Evolutionary conservation across 2,113 vertebrate genomes (phyloP), one percentile per base, ranked within the genome.

Genomic region (Cathartes aura): DNA sequence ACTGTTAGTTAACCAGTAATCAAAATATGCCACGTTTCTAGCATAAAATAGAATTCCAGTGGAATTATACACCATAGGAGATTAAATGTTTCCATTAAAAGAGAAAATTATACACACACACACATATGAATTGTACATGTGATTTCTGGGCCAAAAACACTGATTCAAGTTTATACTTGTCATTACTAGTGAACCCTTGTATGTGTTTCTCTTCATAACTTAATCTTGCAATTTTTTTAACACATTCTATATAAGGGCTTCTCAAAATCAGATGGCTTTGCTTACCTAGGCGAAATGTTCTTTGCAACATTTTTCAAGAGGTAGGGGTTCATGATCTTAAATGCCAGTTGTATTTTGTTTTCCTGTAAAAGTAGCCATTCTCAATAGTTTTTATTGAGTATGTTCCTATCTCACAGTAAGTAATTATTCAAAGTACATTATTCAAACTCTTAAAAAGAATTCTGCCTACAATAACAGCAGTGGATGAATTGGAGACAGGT

Each of bases 91-190:
- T 93, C 21, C 6, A 11, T 36, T 74, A 48, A 32, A 74, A 59
- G 48, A 50, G 30, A 19, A 80, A 86, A 48, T 12, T 66, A 3
- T 12, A 5, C 5, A 16, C 4, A 34, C 3, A 9, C 4, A 24
- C 0, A 3, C 5, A 38, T 48, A 9, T 60, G 45, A 68, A 20
- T 72, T 72, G 9, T 55, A 45, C 2, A 0, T 73, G 4, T 11
- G 26, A 64, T 60, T 89, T 94, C 22, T 80, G 53, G 16, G 34
- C 11, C 22, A 52, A 43, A 83, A 82, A 8, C 17, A 75, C 18
- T 29, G 12, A 15, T 78, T 85, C 17, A 70, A 8, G 26, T 32
- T 92, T 58, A 20, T 58, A 62, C 4, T n/a, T 83, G 29, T 66
- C 30, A 13, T 86, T 95, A n/a, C 23, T 21, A 40, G 27, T 38